Conservation (phyloP, 2,888 invertebrate genomes). For the Syrphus vitripennis region DNA sequence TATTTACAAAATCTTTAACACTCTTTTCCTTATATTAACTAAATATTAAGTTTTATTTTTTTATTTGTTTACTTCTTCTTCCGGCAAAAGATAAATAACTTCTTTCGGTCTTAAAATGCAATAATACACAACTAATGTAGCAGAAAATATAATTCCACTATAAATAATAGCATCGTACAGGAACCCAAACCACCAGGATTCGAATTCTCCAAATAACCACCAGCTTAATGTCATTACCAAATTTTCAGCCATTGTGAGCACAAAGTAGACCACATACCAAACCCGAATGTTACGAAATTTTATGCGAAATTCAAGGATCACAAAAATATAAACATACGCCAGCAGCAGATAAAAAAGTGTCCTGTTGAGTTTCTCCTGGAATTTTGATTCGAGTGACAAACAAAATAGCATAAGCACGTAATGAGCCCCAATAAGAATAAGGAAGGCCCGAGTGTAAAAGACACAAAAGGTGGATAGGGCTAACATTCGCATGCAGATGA, state of each 20-base stretch:
- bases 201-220: slow-evolving; percentile 83
- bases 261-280: slow-evolving; percentile 87
- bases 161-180: slow-evolving; percentile 84
- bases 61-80: slow-evolving; percentile 19
- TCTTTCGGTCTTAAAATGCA: slow-evolving; percentile 85
- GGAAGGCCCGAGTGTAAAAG: slow-evolving; percentile 85
- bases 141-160: slow-evolving; percentile 84
- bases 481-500: slow-evolving; percentile 87
- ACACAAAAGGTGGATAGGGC: slow-evolving; percentile 87
- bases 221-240: slow-evolving; percentile 87
- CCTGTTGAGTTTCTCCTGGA: slow-evolving; percentile 82
- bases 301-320: slow-evolving; percentile 90
- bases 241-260: slow-evolving; percentile 86
- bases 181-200: slow-evolving; percentile 88
- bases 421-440: slow-evolving; percentile 85
- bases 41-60: not conserved
- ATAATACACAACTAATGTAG: slow-evolving; percentile 85
- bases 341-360: slow-evolving; percentile 86
- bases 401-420: slow-evolving; percentile 86
- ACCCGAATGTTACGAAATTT: slow-evolving; percentile 88
- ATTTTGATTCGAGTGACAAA: slow-evolving; percentile 85
- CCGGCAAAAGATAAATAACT: slow-evolving; percentile 77
- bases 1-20: no score
- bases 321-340: slow-evolving; percentile 88
- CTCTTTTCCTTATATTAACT: no score